A percentile compares a stretch with the other conserved stretches of the same genome.
These are phyloP conservation scores for Aphelinus certus DNA, from an alignment of 1,140 invertebrate genomes.

Conservation along the genomic window DNA sequence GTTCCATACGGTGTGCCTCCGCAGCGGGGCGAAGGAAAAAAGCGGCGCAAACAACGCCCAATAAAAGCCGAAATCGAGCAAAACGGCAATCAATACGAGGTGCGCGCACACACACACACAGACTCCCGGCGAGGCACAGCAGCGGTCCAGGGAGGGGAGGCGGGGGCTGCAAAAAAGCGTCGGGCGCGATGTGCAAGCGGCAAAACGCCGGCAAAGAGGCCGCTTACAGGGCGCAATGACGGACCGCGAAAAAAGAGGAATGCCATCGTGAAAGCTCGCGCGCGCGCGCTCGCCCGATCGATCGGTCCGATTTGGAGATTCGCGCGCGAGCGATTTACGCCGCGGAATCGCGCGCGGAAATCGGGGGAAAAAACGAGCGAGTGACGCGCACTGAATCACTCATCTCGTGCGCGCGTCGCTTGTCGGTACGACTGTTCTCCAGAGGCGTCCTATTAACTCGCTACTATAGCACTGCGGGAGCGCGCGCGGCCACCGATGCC, in stretches of 20 bases:
- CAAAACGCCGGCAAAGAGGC: constrained; percentile 5
- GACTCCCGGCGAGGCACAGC: no score
- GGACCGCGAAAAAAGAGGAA: neutral
- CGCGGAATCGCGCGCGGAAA: constrained; percentile 17
- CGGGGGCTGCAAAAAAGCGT: constrained; percentile 1
- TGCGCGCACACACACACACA: no score
- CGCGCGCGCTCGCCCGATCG: constrained; percentile 16
- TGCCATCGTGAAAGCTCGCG: neutral
- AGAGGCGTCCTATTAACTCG: constrained; percentile 56
- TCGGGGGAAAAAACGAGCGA: constrained; percentile 15
- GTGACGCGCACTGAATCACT: constrained; percentile 60
- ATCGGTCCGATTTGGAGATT: constrained; percentile 29
- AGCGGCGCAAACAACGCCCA: no score
- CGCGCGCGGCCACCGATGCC: constrained; percentile 41
- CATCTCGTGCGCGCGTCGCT: constrained; percentile 42
- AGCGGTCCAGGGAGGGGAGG: no score
- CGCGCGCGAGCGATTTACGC: constrained; percentile 12
- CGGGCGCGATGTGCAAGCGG: neutral
- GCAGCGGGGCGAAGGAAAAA: no score
- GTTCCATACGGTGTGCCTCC: no score
- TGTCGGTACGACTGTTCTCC: constrained; percentile 42
- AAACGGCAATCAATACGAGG: no score
- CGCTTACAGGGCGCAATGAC: neutral
- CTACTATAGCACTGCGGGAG: constrained; percentile 8
- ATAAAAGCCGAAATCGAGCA: no score